Evolutionary conservation across 2,888 invertebrate species (phyloP), one percentile per base, ranked within the genome.

Genomic region (Lottia scabra): DNA sequence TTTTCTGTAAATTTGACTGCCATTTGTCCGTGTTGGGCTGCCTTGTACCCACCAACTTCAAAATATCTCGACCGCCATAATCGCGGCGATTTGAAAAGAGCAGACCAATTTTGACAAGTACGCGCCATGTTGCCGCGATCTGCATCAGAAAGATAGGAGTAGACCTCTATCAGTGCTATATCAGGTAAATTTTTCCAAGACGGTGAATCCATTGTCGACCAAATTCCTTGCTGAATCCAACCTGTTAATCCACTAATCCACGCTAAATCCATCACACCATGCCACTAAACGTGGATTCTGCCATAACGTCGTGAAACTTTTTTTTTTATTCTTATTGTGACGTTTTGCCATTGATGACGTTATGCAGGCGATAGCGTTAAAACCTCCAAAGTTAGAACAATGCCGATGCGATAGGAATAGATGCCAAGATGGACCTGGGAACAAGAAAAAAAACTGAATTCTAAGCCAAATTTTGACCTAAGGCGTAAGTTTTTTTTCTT

Each of bases 21-120:
- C 15, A 74, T 77, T 10, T 69, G 46, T 0, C 80, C 82, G 23
- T 78, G 76, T 4, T 26, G 67, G 10, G 78, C 74, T 2, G 78
- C 79, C 45, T 77, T 70, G 65, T 80, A 80, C 26, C 81, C 82
- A 12, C 81, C 81, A 71, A 85, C 78, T 30, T 84, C 82, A 70
- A 83, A 80, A 45, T 48, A 10, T 45, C 75, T 45, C 15, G 43
- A 56, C 44, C 78, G 67, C 80, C 80, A 80, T n/a, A 80, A 71
- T 13, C 71, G 70, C 6, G 78, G 71, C 19, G 74, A 44, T 12
- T 67, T 23, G 45, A 80, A 67, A n/a, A 73, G 23, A 13, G 45
- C 23, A 4, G 46, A 68, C 79, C 79, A 80, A 15, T 66, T 65
- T 56, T 71, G 75, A 68, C 80, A 80, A 3, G 68, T 69, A 45